These are phyloP conservation scores for Tetramorium bicarinatum DNA, from an alignment of 2,888 invertebrate genomes.

Conservation along the genomic window DNA sequence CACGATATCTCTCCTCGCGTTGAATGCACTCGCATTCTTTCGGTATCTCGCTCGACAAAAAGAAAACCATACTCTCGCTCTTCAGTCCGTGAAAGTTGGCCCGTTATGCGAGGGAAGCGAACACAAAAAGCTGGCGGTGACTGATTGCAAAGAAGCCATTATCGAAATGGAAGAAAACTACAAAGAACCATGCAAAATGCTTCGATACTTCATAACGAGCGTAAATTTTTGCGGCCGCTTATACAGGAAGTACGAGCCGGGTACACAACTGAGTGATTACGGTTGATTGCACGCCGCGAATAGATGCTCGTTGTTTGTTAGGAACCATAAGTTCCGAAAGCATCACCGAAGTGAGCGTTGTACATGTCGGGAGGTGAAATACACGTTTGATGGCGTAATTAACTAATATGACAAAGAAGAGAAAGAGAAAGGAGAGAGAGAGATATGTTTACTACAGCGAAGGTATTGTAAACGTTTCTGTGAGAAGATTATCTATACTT, in stretches of 20 bases:
- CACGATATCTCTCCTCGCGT: constrained; percentile 17
- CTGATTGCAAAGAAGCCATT: constrained; percentile 42
- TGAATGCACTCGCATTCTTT: constrained; percentile 55
- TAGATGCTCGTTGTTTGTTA: constrained; percentile 29
- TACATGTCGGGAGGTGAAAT: background rate
- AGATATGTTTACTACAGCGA: background rate
- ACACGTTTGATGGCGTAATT: background rate
- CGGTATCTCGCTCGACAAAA: constrained; percentile 14
- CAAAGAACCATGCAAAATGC: background rate
- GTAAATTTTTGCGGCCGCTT: constrained; percentile 36
- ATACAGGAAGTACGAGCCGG: constrained; percentile 23
- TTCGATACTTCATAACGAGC: background rate
- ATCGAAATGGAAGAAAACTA: constrained; percentile 39
- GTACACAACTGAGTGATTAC: constrained; percentile 35
- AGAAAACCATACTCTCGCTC: background rate
- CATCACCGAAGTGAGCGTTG: constrained; percentile 14
- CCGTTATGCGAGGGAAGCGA: background rate
- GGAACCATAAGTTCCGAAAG: constrained; percentile 25
- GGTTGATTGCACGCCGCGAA: constrained; percentile 31
- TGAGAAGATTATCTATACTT: background rate
- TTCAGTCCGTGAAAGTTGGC: constrained; percentile 24
- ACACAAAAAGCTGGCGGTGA: constrained; percentile 13
- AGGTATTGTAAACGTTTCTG: background rate
- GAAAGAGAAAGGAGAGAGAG: background rate
- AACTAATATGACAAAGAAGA: background rate